Evolutionary conservation across 2,888 invertebrate genomes (phyloP).

Genomic region (Calameuta filiformis): DNA sequence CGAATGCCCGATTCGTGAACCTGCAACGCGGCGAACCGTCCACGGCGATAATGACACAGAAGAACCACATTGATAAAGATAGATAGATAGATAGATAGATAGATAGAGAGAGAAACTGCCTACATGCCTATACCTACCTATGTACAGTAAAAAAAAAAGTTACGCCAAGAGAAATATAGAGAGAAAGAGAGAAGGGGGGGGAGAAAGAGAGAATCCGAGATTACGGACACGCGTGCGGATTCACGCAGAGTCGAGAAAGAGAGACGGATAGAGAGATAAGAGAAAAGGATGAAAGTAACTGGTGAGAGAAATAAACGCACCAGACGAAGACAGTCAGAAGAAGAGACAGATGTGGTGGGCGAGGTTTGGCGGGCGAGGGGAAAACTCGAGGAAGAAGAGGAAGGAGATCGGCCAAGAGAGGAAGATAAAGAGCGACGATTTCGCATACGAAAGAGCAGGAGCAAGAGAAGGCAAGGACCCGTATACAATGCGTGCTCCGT

Average conservation of each 20-base stretch:
- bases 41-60: background rate
- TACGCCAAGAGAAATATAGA: background rate
- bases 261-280: slow-evolving; percentile 19
- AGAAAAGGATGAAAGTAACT: slow-evolving; percentile 15
- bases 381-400: slow-evolving; percentile 18
- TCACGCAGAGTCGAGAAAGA: background rate
- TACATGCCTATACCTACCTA: slow-evolving; percentile 15
- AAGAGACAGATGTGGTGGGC: slow-evolving; percentile 5
- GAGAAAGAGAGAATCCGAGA: background rate
- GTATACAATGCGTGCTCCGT: slow-evolving; percentile 57
- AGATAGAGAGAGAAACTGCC: slow-evolving; percentile 24
- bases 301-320: slow-evolving; percentile 14
- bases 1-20: slow-evolving; percentile 16
- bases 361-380: slow-evolving; percentile 19
- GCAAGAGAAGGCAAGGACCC: slow-evolving; percentile 52
- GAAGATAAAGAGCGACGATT: slow-evolving; percentile 31
- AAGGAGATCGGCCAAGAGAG: slow-evolving; percentile 13
- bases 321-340: slow-evolving; percentile 10
- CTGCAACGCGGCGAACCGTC: slow-evolving; percentile 7
- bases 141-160: slow-evolving; percentile 18
- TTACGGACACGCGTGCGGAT: background rate
- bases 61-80: background rate
- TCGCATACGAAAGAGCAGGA: slow-evolving; percentile 47
- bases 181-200: slow-evolving; percentile 6
- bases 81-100: background rate